Evolutionary conservation across 2,113 vertebrate species (phyloP).

Genomic region (Amphiprion ocellaris): DNA sequence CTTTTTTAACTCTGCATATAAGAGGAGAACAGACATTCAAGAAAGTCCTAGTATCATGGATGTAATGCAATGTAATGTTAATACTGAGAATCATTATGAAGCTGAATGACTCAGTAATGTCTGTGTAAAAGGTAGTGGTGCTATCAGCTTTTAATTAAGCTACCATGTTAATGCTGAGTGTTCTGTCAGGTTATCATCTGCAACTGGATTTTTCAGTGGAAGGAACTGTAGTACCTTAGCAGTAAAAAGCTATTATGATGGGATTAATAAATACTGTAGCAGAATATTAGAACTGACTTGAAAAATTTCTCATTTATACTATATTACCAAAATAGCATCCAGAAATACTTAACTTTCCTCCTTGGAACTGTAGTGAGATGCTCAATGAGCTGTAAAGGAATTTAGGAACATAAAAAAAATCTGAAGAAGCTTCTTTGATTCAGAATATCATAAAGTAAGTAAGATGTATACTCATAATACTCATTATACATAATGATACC

Average conservation of each 20-base stretch:
- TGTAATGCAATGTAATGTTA: conserved; percentile 35
- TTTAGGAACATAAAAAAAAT: not conserved
- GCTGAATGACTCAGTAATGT: conserved; percentile 12
- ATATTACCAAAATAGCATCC: not conserved
- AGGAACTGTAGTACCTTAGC: not conserved
- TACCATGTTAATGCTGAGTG: conserved; percentile 15
- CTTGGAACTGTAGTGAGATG: not conserved
- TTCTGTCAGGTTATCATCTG: not conserved
- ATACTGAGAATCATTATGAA: conserved; percentile 1
- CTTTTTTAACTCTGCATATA: conserved; percentile 9
- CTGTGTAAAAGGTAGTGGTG: not conserved
- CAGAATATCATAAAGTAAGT: no score
- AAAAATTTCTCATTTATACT: not conserved
- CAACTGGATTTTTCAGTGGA: no score
- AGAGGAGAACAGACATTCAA: not conserved
- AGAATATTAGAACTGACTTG: not conserved
- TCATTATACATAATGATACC: no score
- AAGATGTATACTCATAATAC: no score
- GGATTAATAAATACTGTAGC: not conserved
- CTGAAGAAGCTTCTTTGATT: no score
- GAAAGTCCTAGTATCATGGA: conserved; percentile 10
- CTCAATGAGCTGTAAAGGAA: not conserved
- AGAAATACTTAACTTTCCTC: not conserved
- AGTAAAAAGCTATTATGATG: not conserved
- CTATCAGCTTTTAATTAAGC: conserved; percentile 40